phyloP scores from a whole-genome alignment of 2,888 invertebrate genomes.

The Stenoptilia bipunctidactyla region DNA sequence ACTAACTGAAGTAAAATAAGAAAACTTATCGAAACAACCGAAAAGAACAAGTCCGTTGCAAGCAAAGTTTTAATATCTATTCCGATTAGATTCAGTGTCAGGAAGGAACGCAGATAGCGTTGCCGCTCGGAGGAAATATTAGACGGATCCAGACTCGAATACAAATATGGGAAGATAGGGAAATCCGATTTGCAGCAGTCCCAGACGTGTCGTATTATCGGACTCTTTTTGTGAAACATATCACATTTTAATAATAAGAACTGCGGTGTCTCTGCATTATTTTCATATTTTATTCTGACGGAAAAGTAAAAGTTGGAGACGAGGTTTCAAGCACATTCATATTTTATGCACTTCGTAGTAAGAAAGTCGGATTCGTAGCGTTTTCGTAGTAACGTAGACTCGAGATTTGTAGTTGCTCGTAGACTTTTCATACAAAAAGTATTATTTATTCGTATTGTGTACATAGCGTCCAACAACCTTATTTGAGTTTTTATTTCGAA shows the following conservation, averaged over 20 bases:
- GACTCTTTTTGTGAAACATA: conserved; percentile 54
- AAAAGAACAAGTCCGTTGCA: not conserved
- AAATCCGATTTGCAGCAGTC: conserved; percentile 64
- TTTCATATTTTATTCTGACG: not conserved
- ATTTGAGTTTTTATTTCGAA: too few species aligned
- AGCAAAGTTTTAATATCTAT: conserved; percentile 68
- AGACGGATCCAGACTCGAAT: conserved; percentile 66
- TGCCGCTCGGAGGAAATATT: conserved; percentile 65
- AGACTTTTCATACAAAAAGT: too few species aligned
- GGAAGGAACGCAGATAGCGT: conserved; percentile 66
- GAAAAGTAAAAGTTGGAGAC: conserved; percentile 3
- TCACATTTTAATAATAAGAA: conserved; percentile 45
- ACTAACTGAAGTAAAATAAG: too few species aligned
- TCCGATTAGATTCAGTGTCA: conserved; percentile 72
- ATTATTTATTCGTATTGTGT: too few species aligned
- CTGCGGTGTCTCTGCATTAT: not conserved
- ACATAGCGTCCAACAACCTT: too few species aligned
- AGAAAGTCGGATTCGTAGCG: not conserved
- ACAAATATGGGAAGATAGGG: conserved; percentile 69
- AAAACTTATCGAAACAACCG: too few species aligned
- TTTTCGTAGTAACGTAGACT: not conserved
- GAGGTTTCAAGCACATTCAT: conserved; percentile 4
- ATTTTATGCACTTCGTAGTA: conserved; percentile 10
- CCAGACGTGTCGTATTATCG: conserved; percentile 64
- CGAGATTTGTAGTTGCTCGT: conserved; percentile 10